These are phyloP conservation scores for Rhipidura dahli DNA, from an alignment of 2,113 vertebrate genomes.

Conservation along the genomic window DNA sequence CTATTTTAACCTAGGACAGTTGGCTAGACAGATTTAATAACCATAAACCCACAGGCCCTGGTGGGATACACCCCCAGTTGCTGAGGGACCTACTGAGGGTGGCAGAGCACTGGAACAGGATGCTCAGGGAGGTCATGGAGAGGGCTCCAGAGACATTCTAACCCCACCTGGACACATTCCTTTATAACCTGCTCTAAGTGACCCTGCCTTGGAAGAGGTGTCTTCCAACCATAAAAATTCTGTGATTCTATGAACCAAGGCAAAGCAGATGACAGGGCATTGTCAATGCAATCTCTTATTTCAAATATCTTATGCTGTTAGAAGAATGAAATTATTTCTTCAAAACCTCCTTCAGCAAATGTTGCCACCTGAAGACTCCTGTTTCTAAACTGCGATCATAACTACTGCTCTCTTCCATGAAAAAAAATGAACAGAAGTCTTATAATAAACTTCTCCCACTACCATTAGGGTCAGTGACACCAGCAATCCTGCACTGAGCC, in stretches of 20 bases:
- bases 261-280: neutral
- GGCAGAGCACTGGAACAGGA: neutral
- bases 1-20: no score
- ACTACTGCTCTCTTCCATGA: neutral
- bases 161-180: neutral
- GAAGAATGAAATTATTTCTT: neutral
- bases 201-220: neutral
- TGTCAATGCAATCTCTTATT: neutral
- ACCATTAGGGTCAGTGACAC: neutral
- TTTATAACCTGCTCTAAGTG: neutral
- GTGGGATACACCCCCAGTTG: neutral
- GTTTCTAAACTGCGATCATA: neutral
- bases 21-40: no score
- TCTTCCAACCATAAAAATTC: neutral
- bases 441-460: neutral
- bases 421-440: neutral
- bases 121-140: neutral
- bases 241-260: neutral
- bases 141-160: neutral
- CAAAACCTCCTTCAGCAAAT: neutral
- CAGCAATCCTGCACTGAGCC: neutral
- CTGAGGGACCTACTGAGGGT: neutral
- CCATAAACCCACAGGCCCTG: neutral
- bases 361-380: neutral
- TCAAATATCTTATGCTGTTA: neutral